Percentiles rank a stretch among this genome's conserved stretches.
These are phyloP conservation scores for Trimorus sp. DNA, from an alignment of 2,888 invertebrate species.

Conservation along the genomic window DNA sequence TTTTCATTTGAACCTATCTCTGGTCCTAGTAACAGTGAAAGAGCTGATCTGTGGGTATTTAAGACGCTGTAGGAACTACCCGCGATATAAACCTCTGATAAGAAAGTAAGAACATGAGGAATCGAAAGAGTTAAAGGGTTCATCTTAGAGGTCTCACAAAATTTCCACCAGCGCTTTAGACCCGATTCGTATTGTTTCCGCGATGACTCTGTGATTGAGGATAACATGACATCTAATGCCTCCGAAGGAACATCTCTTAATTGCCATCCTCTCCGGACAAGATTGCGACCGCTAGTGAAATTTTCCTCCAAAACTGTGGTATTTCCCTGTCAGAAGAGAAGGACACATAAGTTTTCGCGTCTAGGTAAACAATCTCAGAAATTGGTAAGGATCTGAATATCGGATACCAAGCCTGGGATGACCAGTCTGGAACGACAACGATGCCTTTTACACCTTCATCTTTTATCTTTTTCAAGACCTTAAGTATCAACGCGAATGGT, in stretches of 20 bases:
- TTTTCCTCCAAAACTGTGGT: conserved; percentile 8
- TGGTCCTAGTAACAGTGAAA: conserved; percentile 29
- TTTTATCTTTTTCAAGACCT: conserved; percentile 71
- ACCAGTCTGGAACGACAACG: conserved; percentile 72
- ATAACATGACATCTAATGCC: conserved; percentile 25
- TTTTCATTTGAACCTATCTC: conserved; percentile 23
- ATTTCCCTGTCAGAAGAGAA: conserved; percentile 20
- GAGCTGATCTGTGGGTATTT: conserved; percentile 43
- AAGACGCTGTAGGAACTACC: conserved; percentile 22
- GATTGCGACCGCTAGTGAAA: conserved; percentile 39
- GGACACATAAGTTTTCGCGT: conserved; percentile 16
- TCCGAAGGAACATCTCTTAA: conserved; percentile 30
- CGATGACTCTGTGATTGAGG: conserved; percentile 34
- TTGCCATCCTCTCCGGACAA: conserved; percentile 43
- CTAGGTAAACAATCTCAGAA: conserved; percentile 38
- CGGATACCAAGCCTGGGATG: conserved; percentile 2
- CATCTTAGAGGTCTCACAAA: background rate
- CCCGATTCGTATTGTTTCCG: conserved; percentile 45
- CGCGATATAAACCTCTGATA: conserved; percentile 2
- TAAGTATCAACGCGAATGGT: conserved; percentile 71
- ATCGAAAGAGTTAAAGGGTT: conserved; percentile 15
- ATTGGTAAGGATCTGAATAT: conserved; percentile 43
- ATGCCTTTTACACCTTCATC: conserved; percentile 72
- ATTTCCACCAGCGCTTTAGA: conserved; percentile 42
- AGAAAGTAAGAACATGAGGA: conserved; percentile 11